Percentiles rank a stretch among this genome's conserved stretches.
Conservation (phyloP, 1,140 invertebrate species). For the Calephelis nemesis region DNA sequence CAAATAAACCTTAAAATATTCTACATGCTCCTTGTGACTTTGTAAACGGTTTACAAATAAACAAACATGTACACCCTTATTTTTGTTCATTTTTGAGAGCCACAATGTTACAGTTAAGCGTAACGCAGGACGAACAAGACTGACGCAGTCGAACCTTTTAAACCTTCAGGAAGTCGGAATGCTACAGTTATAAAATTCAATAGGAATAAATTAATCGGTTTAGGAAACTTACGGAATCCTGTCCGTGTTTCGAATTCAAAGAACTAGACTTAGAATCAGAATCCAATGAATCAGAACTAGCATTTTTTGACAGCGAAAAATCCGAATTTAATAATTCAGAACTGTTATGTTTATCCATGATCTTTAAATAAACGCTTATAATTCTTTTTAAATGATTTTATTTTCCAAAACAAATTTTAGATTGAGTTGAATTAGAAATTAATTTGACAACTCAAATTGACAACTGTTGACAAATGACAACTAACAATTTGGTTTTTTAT, state of each 20-base stretch:
- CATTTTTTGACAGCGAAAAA: constrained; percentile 79
- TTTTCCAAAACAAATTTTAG: no score
- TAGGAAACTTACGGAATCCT: constrained; percentile 85
- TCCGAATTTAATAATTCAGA: constrained; percentile 75
- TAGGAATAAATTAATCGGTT: constrained; percentile 79
- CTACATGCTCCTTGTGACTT: constrained; percentile 45
- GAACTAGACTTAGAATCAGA: constrained; percentile 90
- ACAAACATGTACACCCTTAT: constrained; percentile 57
- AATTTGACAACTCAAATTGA: no score
- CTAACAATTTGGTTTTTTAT: no score
- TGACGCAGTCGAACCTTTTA: constrained; percentile 21
- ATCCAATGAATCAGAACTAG: constrained; percentile 88
- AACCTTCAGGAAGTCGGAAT: constrained; percentile 52
- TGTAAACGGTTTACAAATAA: constrained; percentile 63
- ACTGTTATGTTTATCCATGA: constrained; percentile 76
- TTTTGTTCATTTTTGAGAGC: constrained; percentile 45
- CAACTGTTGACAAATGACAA: no score
- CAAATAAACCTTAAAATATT: constrained; percentile 35
- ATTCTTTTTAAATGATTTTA: no score
- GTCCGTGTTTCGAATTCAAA: constrained; percentile 88
- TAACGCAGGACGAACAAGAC: constrained; percentile 3
- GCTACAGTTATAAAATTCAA: constrained; percentile 54
- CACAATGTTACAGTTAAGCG: background rate
- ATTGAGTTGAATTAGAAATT: no score
- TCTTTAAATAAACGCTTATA: background rate